Percentiles rank a stretch among this genome's conserved stretches.
Evolutionary conservation across 1,140 invertebrate genomes (phyloP).

Genomic region (Calephelis virginiensis): DNA sequence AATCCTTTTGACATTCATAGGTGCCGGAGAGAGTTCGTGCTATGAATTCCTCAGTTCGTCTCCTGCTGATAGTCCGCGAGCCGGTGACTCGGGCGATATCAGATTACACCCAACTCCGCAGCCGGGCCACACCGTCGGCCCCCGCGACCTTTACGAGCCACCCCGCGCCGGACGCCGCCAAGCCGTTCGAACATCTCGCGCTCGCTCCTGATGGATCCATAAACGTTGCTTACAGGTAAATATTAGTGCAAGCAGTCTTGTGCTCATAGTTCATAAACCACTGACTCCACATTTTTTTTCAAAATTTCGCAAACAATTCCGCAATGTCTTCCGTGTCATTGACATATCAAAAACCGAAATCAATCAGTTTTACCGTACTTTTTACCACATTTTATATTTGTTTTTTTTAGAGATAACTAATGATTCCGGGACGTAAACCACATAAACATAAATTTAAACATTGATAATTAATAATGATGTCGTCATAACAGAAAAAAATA

Average conservation of each 20-base stretch:
- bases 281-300: no score
- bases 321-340: no score
- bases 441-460: no score
- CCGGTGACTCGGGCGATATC: conserved; percentile 97
- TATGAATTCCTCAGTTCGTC: conserved; percentile 95
- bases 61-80: conserved; percentile 96
- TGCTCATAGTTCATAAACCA: neutral
- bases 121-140: conserved; percentile 83
- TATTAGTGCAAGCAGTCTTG: neutral
- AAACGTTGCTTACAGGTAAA: conserved; percentile 86
- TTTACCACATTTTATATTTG: no score
- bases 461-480: no score
- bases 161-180: conserved; percentile 61
- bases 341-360: no score
- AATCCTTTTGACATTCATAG: conserved; percentile 55
- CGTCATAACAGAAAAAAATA: no score
- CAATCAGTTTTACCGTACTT: no score
- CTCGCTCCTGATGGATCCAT: conserved; percentile 88
- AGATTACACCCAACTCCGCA: conserved; percentile 94
- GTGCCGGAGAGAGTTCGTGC: conserved; percentile 92
- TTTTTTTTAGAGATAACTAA: no score
- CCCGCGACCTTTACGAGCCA: conserved; percentile 63
- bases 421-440: no score
- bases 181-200: conserved; percentile 90
- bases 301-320: no score